These are phyloP conservation scores for Bombus impatiens DNA, from an alignment of 1,140 invertebrate genomes.

Conservation along the genomic window DNA sequence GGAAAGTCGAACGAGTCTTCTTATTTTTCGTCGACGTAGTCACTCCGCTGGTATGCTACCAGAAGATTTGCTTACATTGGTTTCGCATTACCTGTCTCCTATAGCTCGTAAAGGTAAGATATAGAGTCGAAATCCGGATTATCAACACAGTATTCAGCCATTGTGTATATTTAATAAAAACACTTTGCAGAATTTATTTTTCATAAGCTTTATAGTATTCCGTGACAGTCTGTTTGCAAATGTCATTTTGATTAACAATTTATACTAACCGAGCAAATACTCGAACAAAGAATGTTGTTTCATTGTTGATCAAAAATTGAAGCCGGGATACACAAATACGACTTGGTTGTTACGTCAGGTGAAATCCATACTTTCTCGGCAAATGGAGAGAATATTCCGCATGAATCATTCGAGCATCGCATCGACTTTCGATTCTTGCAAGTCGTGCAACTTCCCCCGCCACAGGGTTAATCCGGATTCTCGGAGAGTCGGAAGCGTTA, in stretches of 20 bases:
- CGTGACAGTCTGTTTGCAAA: no score
- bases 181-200: no score
- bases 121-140: constrained; percentile 11
- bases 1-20: constrained; percentile 25
- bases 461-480: not conserved
- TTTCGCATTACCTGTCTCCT: constrained; percentile 44
- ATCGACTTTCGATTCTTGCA: constrained; percentile 38
- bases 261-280: not conserved
- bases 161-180: constrained; percentile 8
- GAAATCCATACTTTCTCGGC: constrained; percentile 38
- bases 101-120: constrained; percentile 8
- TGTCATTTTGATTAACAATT: not conserved
- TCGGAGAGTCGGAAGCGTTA: not conserved
- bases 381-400: constrained; percentile 9
- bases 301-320: not conserved
- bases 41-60: not conserved
- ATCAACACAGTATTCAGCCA: not conserved
- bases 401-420: constrained; percentile 21
- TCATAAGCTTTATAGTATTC: not conserved
- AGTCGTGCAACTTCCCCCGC: not conserved
- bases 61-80: constrained; percentile 49
- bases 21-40: constrained; percentile 29
- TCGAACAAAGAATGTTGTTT: not conserved
- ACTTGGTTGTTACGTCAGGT: not conserved
- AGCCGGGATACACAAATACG: not conserved